These are phyloP conservation scores for Mormyrops attenuatus DNA, from an alignment of 2,797 vertebrate species.

Conservation along the genomic window DNA sequence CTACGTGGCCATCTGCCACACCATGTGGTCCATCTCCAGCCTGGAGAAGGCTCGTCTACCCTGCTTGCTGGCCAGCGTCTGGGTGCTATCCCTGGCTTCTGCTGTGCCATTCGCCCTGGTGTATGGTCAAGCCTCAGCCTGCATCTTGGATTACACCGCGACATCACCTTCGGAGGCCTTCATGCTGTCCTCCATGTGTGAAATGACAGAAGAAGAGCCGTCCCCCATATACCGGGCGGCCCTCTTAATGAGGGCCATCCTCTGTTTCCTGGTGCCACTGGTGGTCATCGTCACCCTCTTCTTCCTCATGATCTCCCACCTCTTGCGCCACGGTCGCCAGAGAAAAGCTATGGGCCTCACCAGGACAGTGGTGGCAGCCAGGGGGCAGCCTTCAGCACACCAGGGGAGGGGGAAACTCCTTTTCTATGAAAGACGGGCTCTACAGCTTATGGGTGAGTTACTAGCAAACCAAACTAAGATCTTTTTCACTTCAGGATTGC, in stretches of 20 bases:
- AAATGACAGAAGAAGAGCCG: constrained; percentile 66
- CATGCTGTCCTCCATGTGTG: constrained; percentile 65
- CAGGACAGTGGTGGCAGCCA: constrained; percentile 34
- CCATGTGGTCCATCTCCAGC: constrained; percentile 67
- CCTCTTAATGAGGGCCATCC: constrained; percentile 53
- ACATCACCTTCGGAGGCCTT: constrained; percentile 52
- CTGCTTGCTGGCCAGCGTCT: constrained; percentile 55
- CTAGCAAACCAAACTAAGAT: not conserved
- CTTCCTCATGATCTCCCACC: constrained; percentile 59
- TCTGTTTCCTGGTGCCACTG: constrained; percentile 67
- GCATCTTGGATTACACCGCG: constrained; percentile 65
- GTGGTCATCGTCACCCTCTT: constrained; percentile 67
- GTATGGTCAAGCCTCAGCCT: constrained; percentile 59
- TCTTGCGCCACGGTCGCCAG: constrained; percentile 56
- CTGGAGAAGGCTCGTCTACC: constrained; percentile 57
- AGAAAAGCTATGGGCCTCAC: constrained; percentile 62
- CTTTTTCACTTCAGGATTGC: not conserved
- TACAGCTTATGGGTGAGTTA: constrained; percentile 66
- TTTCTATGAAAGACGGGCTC: constrained; percentile 61
- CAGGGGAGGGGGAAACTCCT: constrained; percentile 55
- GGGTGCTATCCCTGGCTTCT: constrained; percentile 61
- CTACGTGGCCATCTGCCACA: constrained; percentile 68
- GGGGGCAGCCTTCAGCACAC: constrained; percentile 38
- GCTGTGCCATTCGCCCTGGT: constrained; percentile 65
- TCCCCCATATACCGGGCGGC: constrained; percentile 60